Percentiles rank a stretch among this genome's conserved stretches.
Evolutionary conservation across 37 sponge, comb jelly and placozoan species (phyloP).

Genomic region (Chondrilla cf. caribensis): DNA sequence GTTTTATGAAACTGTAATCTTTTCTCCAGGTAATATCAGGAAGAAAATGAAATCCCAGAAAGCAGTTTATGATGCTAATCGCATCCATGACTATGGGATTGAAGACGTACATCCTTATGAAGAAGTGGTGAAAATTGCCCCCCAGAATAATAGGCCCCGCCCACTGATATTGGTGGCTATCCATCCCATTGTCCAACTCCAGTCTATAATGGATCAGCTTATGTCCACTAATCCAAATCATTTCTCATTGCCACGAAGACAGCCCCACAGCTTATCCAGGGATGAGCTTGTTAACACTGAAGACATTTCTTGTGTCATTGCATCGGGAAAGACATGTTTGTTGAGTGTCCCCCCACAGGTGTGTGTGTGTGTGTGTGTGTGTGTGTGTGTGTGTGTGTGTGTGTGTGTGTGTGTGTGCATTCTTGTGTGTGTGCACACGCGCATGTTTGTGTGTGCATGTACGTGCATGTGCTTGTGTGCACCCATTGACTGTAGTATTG

Average conservation of each 20-base stretch:
- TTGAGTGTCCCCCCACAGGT: slow-evolving; percentile 47
- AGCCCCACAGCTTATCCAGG: background rate
- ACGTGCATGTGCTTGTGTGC: background rate
- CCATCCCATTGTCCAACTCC: background rate
- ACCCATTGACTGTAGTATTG: background rate
- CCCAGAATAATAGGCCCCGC: slow-evolving; percentile 49
- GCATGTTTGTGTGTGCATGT: background rate
- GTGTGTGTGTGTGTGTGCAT: background rate
- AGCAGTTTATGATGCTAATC: background rate
- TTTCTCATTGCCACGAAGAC: slow-evolving; percentile 10
- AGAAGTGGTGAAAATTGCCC: slow-evolving; percentile 63
- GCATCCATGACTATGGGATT: slow-evolving; percentile 17
- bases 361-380: background rate
- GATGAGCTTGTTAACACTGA: background rate
- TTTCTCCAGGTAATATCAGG: background rate
- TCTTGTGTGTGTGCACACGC: background rate
- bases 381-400: background rate
- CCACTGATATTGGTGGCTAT: slow-evolving; percentile 58
- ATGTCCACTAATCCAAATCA: background rate
- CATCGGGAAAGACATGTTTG: slow-evolving; percentile 54
- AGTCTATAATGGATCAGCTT: background rate
- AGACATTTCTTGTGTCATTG: slow-evolving; percentile 17
- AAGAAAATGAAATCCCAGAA: slow-evolving; percentile 5
- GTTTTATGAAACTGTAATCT: too few species aligned
- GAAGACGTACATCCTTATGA: slow-evolving; percentile 58